A percentile compares a stretch with the other conserved stretches of the same genome.
Conservation (phyloP, 2,797 vertebrate species). For the Sternarchorhynchus goeldii region DNA sequence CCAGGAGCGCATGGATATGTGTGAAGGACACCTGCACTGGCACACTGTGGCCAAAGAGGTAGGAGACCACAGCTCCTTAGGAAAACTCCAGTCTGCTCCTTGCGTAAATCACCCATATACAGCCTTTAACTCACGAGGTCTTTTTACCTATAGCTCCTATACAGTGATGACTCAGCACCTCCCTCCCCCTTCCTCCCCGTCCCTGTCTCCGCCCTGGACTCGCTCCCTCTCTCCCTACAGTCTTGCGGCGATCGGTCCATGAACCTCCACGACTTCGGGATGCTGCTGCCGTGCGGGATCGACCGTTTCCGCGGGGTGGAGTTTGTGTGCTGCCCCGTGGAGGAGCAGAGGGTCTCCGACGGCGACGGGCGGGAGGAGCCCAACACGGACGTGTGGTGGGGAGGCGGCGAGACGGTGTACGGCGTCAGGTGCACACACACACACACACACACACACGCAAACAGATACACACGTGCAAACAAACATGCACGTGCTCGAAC, state of each 20-base stretch:
- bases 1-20: conserved; percentile 95
- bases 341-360: conserved; percentile 81
- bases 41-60: conserved; percentile 98
- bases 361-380: conserved; percentile 84
- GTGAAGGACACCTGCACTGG: conserved; percentile 98
- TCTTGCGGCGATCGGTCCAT: conserved; percentile 93
- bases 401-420: conserved; percentile 88
- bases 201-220: not conserved
- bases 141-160: conserved; percentile 14
- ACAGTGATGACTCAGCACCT: conserved; percentile 14
- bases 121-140: not conserved
- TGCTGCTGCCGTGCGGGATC: conserved; percentile 94
- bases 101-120: not conserved
- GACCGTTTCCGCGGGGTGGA: conserved; percentile 96
- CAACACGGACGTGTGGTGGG: conserved; percentile 98
- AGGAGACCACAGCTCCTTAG: conserved; percentile 42
- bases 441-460: not conserved
- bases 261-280: conserved; percentile 95
- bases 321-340: conserved; percentile 93
- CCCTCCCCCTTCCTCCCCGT: not conserved
- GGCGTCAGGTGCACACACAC: conserved; percentile 79
- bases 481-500: no score
- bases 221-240: conserved; percentile 62
- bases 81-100: not conserved
- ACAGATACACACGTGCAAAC: not conserved